Percentiles rank a stretch among this genome's conserved stretches.
These are phyloP conservation scores for Aphidius colemani DNA, from an alignment of 2,888 invertebrate species.

Conservation along the genomic window DNA sequence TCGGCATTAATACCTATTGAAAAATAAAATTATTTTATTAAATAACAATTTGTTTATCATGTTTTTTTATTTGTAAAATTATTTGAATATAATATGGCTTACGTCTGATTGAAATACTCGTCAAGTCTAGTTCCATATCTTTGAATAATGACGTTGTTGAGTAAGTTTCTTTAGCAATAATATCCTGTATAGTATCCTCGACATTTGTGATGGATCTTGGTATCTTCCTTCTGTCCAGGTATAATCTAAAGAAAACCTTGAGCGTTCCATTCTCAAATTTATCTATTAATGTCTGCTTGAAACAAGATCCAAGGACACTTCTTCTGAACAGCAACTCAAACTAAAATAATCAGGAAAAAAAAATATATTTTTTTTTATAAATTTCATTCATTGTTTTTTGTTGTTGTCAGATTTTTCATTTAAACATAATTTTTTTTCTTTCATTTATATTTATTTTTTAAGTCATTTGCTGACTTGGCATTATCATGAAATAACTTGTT, in stretches of 20 bases:
- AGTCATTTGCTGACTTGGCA: conserved; percentile 6
- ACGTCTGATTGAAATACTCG: conserved; percentile 74
- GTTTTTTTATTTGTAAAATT: neutral
- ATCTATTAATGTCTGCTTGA: conserved; percentile 64
- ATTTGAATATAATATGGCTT: conserved; percentile 49
- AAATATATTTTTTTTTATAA: conserved; percentile 20
- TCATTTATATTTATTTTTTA: conserved; percentile 21
- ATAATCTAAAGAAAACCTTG: conserved; percentile 77
- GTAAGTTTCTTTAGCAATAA: conserved; percentile 75
- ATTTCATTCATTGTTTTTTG: neutral
- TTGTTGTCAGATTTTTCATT: neutral
- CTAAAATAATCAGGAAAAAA: conserved; percentile 45
- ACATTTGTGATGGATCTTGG: conserved; percentile 76
- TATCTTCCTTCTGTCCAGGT: conserved; percentile 80
- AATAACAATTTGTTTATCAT: neutral
- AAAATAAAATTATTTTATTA: neutral
- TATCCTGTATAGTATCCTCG: conserved; percentile 76
- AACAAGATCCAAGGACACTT: conserved; percentile 64
- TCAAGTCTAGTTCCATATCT: conserved; percentile 75
- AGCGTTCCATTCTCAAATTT: conserved; percentile 79
- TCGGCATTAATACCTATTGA: conserved; percentile 49
- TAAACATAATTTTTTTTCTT: too few relatives aligned
- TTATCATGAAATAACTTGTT: conserved; percentile 13
- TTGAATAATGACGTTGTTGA: conserved; percentile 75
- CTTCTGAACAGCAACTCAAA: conserved; percentile 69